Evolutionary conservation across 2,113 vertebrate genomes (phyloP).

Genomic region (Ahaetulla prasina): DNA sequence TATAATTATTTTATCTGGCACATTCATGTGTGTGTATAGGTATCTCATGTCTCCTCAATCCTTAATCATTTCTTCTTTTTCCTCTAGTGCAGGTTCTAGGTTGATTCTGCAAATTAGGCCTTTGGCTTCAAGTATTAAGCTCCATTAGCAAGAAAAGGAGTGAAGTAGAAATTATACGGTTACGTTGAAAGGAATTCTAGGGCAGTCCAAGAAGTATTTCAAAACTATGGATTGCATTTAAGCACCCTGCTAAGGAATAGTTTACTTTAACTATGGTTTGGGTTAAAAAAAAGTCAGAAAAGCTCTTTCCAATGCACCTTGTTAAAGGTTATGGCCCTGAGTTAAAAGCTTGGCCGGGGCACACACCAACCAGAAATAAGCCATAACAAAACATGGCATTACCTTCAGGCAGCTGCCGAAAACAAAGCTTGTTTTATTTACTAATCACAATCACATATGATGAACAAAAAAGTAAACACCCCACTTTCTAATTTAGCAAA

Average conservation of each 20-base stretch:
- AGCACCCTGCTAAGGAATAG: background rate
- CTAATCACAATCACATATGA: background rate
- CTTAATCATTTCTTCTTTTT: conserved; percentile 28
- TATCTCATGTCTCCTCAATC: background rate
- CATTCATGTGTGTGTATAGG: conserved; percentile 40
- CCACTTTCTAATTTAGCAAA: background rate
- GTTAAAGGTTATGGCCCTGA: too few relatives aligned
- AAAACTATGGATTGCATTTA: conserved; percentile 34
- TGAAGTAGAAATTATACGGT: conserved; percentile 60
- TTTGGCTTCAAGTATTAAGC: conserved; percentile 75
- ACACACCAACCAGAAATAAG: background rate
- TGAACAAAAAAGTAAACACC: background rate
- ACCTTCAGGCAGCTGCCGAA: background rate
- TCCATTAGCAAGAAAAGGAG: conserved; percentile 72
- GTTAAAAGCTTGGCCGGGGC: background rate
- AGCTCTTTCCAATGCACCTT: background rate
- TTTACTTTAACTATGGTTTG: background rate
- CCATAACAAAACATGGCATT: background rate
- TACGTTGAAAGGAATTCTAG: conserved; percentile 60
- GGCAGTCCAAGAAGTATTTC: conserved; percentile 65
- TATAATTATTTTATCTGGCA: conserved; percentile 65
- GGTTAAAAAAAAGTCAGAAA: background rate
- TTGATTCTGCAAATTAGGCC: conserved; percentile 31
- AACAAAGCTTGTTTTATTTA: background rate
- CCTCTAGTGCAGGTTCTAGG: conserved; percentile 26